A percentile compares a stretch with the other conserved stretches of the same genome.
Conservation (phyloP, 2,888 invertebrate genomes). For the Xylota sylvarum region DNA sequence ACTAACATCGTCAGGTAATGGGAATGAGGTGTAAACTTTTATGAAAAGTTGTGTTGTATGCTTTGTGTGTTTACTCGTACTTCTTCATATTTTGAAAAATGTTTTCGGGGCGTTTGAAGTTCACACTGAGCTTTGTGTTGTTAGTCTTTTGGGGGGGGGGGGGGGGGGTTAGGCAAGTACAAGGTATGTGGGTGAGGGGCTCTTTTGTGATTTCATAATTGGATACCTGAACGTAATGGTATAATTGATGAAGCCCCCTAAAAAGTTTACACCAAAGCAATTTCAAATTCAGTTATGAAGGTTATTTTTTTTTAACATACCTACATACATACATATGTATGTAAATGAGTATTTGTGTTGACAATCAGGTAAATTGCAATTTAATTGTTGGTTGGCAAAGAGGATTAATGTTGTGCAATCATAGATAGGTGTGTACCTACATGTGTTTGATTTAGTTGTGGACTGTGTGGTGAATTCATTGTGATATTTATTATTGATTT, state of each 20-base stretch:
- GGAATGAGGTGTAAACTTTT: conserved; percentile 64
- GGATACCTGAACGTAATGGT: conserved; percentile 71
- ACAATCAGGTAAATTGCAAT: conserved; percentile 41
- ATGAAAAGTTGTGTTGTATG: conserved; percentile 64
- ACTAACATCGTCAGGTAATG: conserved; percentile 34
- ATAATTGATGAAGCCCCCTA: conserved; percentile 62
- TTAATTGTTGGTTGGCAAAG: conserved; percentile 14
- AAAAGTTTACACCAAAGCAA: conserved; percentile 12
- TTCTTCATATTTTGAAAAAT: conserved; percentile 28
- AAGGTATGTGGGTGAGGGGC: neutral
- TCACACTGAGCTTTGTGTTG: conserved; percentile 41
- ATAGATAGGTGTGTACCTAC: neutral
- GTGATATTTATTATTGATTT: too few relatives aligned
- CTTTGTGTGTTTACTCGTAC: conserved; percentile 46
- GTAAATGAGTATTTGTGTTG: conserved; percentile 9
- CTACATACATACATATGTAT: too few relatives aligned
- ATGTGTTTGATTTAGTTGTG: too few relatives aligned
- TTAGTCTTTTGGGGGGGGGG: conserved; percentile 6
- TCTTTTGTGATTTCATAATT: conserved; percentile 67
- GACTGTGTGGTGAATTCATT: too few relatives aligned
- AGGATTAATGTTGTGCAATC: conserved; percentile 16
- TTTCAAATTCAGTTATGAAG: conserved; percentile 11
- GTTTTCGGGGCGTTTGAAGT: conserved; percentile 47
- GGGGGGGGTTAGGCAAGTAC: neutral
- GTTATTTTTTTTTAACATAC: too few relatives aligned